Conservation (phyloP, 2,888 invertebrate genomes). For the Drosophila nr. fundita region DNA sequence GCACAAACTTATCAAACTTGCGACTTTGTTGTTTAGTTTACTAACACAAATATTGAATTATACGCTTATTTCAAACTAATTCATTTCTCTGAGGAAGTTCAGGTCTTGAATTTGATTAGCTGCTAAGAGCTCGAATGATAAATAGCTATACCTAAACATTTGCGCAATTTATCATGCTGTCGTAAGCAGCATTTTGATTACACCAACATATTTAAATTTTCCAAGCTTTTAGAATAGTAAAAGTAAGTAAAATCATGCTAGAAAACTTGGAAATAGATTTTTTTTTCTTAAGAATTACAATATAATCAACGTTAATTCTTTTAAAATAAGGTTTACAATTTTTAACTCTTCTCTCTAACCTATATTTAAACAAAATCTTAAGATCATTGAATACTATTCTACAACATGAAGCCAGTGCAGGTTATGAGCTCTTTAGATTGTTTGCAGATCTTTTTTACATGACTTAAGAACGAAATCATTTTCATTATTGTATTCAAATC, state of each 20-base stretch:
- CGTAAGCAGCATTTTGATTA: neutral
- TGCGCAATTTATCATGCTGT: neutral
- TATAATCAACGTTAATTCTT: neutral
- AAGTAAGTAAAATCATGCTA: neutral
- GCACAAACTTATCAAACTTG: conserved; percentile 12
- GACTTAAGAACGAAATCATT: neutral
- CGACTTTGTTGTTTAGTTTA: conserved; percentile 25
- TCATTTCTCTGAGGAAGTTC: conserved; percentile 5
- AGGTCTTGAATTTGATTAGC: neutral
- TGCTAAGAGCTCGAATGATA: neutral
- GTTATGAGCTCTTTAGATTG: neutral
- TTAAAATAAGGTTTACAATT: neutral
- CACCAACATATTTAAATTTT: too few relatives aligned
- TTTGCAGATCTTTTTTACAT: neutral
- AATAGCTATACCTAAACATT: neutral
- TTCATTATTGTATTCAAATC: neutral
- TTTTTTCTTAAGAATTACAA: neutral
- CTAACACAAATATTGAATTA: conserved; percentile 43
- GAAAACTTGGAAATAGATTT: neutral
- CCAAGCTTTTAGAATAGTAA: neutral
- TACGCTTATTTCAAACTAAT: conserved; percentile 6
- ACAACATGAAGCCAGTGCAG: neutral
- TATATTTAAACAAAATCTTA: neutral
- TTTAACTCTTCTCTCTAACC: neutral
- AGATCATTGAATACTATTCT: neutral